Conservation (phyloP, 2,113 vertebrate species). For the Nothobranchius furzeri region DNA sequence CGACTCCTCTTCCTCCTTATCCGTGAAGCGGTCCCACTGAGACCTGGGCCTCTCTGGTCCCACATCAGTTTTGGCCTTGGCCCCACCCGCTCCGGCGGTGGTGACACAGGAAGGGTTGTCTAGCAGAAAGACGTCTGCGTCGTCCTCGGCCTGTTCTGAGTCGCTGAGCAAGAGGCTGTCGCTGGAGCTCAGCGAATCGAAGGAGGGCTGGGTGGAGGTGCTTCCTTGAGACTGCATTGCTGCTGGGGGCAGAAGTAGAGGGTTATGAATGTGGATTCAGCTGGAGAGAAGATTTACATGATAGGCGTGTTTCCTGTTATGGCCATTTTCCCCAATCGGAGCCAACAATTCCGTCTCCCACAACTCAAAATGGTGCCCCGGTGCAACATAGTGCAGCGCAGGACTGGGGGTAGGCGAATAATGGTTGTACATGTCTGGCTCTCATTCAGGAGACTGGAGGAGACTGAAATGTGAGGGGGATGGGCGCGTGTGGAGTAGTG, state of each 20-base stretch:
- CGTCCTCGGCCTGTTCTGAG: conserved; percentile 74
- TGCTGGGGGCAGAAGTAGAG: conserved; percentile 29
- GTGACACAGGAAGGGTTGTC: conserved; percentile 65
- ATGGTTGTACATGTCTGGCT: conserved; percentile 67
- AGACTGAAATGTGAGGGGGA: conserved; percentile 74
- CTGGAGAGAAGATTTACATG: not conserved
- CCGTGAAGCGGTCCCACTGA: conserved; percentile 64
- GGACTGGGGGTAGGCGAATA: conserved; percentile 66
- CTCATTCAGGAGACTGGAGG: conserved; percentile 69
- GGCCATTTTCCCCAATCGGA: conserved; percentile 2
- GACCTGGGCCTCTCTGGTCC: conserved; percentile 61
- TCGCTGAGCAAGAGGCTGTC: conserved; percentile 77
- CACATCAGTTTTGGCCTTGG: not conserved
- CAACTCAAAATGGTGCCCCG: conserved; percentile 76
- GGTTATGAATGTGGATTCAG: not conserved
- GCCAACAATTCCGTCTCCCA: conserved; percentile 45
- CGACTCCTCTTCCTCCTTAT: conserved; percentile 63
- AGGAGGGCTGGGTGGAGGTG: conserved; percentile 78
- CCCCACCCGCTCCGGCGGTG: conserved; percentile 15
- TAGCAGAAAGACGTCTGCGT: conserved; percentile 79
- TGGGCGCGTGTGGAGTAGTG: conserved; percentile 69
- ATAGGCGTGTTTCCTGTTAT: conserved; percentile 5
- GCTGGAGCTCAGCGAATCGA: conserved; percentile 76
- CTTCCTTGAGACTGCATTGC: conserved; percentile 80
- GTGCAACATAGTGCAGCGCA: conserved; percentile 67